Percentiles rank a stretch among this genome's conserved stretches.
These are phyloP conservation scores for Acanthacorydalis orientalis DNA, from an alignment of 2,888 invertebrate genomes.

Conservation along the genomic window DNA sequence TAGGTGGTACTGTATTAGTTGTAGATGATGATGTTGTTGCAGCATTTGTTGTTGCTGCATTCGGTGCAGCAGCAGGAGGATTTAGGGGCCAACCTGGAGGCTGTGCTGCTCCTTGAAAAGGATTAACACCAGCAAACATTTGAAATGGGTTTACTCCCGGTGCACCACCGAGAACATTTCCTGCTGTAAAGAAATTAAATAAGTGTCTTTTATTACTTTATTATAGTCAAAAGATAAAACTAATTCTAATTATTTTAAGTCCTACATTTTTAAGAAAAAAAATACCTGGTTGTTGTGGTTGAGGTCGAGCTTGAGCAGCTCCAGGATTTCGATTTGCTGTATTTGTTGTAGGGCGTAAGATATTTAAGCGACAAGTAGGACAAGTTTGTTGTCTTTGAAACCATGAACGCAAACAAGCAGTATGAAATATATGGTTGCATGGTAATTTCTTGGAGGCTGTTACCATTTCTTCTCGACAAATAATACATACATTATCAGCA, in stretches of 20 bases:
- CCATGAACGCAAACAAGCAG: conserved; percentile 94
- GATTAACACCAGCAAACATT: conserved; percentile 6
- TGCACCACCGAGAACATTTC: not conserved
- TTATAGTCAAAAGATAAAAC: too few relatives aligned
- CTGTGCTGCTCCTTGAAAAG: conserved; percentile 11
- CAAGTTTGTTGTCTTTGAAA: conserved; percentile 99
- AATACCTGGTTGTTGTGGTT: conserved; percentile 9
- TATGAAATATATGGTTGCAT: conserved; percentile 98
- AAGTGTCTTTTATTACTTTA: too few relatives aligned
- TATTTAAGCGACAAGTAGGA: conserved; percentile 93
- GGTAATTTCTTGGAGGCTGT: conserved; percentile 86
- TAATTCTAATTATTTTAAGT: too few relatives aligned
- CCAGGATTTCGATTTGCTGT: conserved; percentile 27
- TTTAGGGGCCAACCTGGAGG: conserved; percentile 11
- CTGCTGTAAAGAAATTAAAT: not conserved
- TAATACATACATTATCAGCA: conserved; percentile 97
- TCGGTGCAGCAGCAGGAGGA: conserved; percentile 3
- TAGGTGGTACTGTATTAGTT: conserved; percentile 12
- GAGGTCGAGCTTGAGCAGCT: conserved; percentile 13
- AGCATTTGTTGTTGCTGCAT: conserved; percentile 9
- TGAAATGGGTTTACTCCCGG: conserved; percentile 12
- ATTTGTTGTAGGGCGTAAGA: conserved; percentile 26
- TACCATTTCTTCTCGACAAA: conserved; percentile 70
- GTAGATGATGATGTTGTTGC: conserved; percentile 6
- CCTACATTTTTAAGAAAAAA: not conserved